Evolutionary conservation across 2,113 vertebrate species (phyloP).

Genomic region (Anoplopoma fimbria): DNA sequence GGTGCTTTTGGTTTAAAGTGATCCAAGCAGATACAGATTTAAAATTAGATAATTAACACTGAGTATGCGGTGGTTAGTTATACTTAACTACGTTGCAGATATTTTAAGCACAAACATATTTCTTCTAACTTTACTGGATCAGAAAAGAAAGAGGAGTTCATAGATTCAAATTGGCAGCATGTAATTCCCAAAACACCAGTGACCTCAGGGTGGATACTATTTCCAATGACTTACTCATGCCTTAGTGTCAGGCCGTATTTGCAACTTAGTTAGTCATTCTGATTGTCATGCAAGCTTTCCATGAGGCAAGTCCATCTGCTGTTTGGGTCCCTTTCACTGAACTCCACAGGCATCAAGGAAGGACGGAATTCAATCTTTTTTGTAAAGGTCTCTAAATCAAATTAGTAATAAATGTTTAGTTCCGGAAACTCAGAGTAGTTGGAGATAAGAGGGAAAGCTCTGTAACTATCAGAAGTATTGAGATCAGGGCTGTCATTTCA

Average conservation of each 20-base stretch:
- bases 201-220: slow-evolving; percentile 35
- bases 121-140: slow-evolving; percentile 11
- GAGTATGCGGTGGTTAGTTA: background rate
- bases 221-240: slow-evolving; percentile 34
- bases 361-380: background rate
- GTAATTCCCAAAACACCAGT: slow-evolving; percentile 36
- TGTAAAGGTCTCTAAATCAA: slow-evolving; percentile 12
- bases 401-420: background rate
- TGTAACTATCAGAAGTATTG: background rate
- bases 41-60: background rate
- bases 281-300: slow-evolving; percentile 29
- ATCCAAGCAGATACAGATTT: slow-evolving; percentile 10
- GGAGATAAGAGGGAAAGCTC: background rate
- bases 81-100: background rate
- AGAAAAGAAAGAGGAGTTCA: slow-evolving; percentile 18
- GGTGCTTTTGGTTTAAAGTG: background rate
- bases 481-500: background rate
- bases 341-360: slow-evolving; percentile 7
- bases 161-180: slow-evolving; percentile 47
- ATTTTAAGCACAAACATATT: slow-evolving; percentile 14
- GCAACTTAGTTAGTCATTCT: slow-evolving; percentile 27
- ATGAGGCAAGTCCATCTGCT: slow-evolving; percentile 28
- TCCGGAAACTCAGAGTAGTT: background rate
- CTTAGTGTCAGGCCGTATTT: slow-evolving; percentile 27
- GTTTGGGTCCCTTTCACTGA: background rate